Conservation (phyloP, 2,797 vertebrate genomes). For the Pseudochirops cupreus region DNA sequence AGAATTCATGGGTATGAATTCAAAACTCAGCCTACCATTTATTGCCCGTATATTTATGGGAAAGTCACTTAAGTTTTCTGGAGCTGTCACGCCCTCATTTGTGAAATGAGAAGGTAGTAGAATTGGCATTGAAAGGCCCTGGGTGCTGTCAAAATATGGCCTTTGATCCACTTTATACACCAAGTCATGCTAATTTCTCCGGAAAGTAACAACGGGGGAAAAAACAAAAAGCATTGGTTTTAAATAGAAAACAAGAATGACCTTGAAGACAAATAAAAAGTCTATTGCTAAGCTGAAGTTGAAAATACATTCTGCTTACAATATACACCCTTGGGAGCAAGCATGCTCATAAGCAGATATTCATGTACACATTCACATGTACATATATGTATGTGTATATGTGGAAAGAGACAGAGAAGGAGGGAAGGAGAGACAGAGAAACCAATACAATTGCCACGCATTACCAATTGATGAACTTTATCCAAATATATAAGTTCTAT, state of each 20-base stretch:
- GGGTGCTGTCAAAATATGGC: background rate
- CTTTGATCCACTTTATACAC: background rate
- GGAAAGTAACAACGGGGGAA: background rate
- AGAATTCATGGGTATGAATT: background rate
- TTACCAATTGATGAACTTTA: background rate
- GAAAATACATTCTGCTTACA: background rate
- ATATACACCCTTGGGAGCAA: background rate
- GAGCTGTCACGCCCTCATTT: background rate
- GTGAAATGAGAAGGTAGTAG: background rate
- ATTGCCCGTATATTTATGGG: background rate
- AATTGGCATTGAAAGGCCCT: background rate
- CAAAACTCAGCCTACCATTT: background rate
- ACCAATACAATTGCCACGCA: background rate
- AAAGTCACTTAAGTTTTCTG: background rate
- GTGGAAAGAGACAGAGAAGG: too few species aligned
- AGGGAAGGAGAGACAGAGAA: background rate
- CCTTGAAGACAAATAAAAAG: background rate
- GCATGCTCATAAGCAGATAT: background rate
- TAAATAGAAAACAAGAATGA: background rate
- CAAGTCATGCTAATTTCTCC: background rate
- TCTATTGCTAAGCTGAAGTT: background rate
- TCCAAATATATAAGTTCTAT: background rate
- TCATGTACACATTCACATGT: background rate
- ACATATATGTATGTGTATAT: too few species aligned
- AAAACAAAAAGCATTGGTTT: background rate